A percentile compares a stretch with the other conserved stretches of the same genome.
phyloP scores from a whole-genome alignment of 2,888 invertebrate species.

The Ecliptopera silaceata region DNA sequence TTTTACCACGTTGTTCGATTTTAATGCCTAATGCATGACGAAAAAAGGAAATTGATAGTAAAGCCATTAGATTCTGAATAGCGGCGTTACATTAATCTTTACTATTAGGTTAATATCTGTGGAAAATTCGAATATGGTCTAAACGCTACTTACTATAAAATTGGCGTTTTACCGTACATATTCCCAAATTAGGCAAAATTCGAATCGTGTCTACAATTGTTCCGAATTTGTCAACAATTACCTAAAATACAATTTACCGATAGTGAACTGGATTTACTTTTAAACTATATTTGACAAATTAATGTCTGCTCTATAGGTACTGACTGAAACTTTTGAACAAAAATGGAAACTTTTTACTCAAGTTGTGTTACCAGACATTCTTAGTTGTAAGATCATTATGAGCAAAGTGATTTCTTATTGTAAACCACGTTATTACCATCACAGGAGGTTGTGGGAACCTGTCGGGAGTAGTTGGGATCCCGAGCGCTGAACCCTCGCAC shows the following conservation, averaged over 20 bases:
- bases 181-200: conserved; percentile 37
- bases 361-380: not conserved
- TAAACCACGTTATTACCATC: conserved; percentile 57
- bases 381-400: conserved; percentile 7
- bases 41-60: too few species aligned
- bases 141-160: conserved; percentile 36
- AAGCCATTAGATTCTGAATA: not conserved
- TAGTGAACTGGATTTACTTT: conserved; percentile 31
- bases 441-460: conserved; percentile 63
- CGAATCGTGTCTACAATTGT: conserved; percentile 31
- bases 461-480: conserved; percentile 50
- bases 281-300: not conserved
- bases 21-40: not conserved
- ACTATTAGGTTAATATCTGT: conserved; percentile 18
- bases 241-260: conserved; percentile 14
- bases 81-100: too few species aligned
- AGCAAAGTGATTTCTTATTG: conserved; percentile 57
- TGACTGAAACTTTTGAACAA: not conserved
- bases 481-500: conserved; percentile 69
- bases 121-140: conserved; percentile 32
- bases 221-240: conserved; percentile 15
- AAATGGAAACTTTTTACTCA: not conserved
- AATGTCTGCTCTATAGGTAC: not conserved
- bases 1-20: not conserved
- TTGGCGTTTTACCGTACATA: conserved; percentile 36